These are phyloP conservation scores for Nanorana parkeri DNA, from an alignment of 2,113 vertebrate genomes.

Conservation along the genomic window DNA sequence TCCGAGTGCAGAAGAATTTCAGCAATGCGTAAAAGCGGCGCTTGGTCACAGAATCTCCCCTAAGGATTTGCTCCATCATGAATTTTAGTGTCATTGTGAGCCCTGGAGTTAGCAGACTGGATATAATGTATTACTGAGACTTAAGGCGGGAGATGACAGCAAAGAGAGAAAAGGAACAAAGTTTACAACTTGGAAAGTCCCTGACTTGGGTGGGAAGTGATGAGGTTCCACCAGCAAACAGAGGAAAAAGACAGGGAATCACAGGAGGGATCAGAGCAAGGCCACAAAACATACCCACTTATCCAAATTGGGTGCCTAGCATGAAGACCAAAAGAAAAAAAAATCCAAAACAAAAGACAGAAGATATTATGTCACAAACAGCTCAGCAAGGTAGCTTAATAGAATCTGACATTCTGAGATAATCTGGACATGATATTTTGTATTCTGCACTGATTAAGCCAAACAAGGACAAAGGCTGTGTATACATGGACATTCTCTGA, in stretches of 20 bases:
- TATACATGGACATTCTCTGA: neutral
- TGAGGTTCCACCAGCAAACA: slow-evolving; percentile 24
- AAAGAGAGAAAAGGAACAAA: too few species aligned
- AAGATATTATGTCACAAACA: slow-evolving; percentile 60
- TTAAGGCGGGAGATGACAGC: neutral
- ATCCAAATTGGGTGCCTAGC: slow-evolving; percentile 76
- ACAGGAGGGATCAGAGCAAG: slow-evolving; percentile 32
- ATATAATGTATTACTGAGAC: slow-evolving; percentile 24
- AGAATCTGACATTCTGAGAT: slow-evolving; percentile 4
- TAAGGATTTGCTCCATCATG: slow-evolving; percentile 2
- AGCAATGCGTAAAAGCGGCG: slow-evolving; percentile 11
- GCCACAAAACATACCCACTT: slow-evolving; percentile 74
- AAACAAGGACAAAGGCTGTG: neutral
- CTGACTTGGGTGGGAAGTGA: neutral
- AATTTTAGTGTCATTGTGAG: neutral
- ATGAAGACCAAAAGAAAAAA: slow-evolving; percentile 60
- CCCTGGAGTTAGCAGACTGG: neutral
- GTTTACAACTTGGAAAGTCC: neutral
- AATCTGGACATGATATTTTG: neutral
- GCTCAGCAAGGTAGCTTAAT: slow-evolving; percentile 18
- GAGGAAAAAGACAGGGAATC: neutral
- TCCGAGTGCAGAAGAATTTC: slow-evolving; percentile 11
- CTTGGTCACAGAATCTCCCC: slow-evolving; percentile 11
- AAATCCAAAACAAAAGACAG: slow-evolving; percentile 65
- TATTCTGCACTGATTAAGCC: neutral